Evolutionary conservation across 2,888 invertebrate genomes (phyloP).

Genomic region (Tenthredo distinguenda): DNA sequence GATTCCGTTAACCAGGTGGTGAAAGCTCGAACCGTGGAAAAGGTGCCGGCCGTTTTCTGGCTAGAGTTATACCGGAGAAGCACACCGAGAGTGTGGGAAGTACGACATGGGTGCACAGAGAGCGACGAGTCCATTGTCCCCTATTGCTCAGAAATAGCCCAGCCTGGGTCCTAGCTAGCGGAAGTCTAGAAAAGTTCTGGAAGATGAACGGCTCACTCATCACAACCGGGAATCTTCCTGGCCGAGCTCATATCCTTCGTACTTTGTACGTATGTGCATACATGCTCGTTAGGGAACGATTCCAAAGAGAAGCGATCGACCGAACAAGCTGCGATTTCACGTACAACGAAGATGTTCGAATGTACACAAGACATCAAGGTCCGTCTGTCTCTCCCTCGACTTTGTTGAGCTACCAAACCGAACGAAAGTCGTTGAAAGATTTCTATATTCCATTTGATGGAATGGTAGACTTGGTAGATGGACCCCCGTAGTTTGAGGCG

Average conservation of each 20-base stretch:
- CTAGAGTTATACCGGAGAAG: neutral
- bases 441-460: constrained; percentile 9
- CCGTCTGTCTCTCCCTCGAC: neutral
- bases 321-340: neutral
- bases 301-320: neutral
- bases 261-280: neutral
- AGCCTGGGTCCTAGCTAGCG: constrained; percentile 27
- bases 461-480: neutral
- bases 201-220: constrained; percentile 41
- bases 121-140: constrained; percentile 42
- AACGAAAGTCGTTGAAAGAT: constrained; percentile 18
- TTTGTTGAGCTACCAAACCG: neutral
- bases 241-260: neutral
- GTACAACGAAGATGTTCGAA: neutral
- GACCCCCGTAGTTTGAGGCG: constrained; percentile 33
- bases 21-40: constrained; percentile 19
- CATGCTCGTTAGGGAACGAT: neutral
- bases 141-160: constrained; percentile 43
- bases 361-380: constrained; percentile 17
- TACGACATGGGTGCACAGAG: constrained; percentile 10
- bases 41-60: constrained; percentile 18
- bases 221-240: neutral
- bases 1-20: constrained; percentile 45
- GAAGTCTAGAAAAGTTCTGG: constrained; percentile 31
- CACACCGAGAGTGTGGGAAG: constrained; percentile 34